Conservation (phyloP, 2,113 vertebrate species). For the Hipposideros armiger region DNA sequence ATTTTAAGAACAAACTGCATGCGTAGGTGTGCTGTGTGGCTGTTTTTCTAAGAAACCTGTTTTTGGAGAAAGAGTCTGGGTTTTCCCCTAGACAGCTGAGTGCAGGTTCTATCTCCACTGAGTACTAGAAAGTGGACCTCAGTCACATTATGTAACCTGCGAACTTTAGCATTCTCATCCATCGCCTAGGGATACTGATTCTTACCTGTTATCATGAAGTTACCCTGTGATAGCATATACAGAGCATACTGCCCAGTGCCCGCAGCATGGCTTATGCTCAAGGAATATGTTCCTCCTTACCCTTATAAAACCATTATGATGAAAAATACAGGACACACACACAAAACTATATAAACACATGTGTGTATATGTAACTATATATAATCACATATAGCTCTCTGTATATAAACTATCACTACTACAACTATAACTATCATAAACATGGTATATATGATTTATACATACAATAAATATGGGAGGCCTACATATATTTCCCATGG, state of each 20-base stretch:
- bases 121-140: neutral
- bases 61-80: neutral
- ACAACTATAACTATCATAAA: neutral
- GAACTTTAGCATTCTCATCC: neutral
- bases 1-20: neutral
- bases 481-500: neutral
- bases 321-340: neutral
- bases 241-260: neutral
- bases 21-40: neutral
- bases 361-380: no score
- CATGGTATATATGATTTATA: neutral
- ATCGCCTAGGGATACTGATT: neutral
- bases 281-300: neutral
- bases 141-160: neutral
- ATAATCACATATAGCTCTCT: neutral
- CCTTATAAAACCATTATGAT: neutral
- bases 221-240: neutral
- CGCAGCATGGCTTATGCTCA: neutral
- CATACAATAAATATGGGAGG: neutral
- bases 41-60: neutral
- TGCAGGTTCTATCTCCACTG: neutral
- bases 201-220: neutral
- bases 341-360: neutral
- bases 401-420: neutral
- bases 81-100: neutral